Conservation (phyloP, 2,888 invertebrate species). For the Perizoma flavofasciatum region DNA sequence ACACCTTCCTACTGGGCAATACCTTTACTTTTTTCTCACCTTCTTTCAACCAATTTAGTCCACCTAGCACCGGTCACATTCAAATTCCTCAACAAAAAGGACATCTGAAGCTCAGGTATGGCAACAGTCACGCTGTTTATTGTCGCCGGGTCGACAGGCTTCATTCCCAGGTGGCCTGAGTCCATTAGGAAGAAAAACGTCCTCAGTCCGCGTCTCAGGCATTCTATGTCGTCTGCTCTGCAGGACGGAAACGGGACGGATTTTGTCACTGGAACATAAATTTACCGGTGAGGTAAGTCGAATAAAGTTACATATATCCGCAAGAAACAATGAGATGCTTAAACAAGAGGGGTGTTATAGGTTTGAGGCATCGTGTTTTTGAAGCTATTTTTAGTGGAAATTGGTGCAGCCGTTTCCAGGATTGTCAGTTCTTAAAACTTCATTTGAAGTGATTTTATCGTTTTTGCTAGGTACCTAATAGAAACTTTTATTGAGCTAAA, state of each 20-base stretch:
- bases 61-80: slow-evolving; percentile 75
- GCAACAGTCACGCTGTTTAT: slow-evolving; percentile 68
- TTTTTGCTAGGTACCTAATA: too few relatives aligned
- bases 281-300: too few relatives aligned
- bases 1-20: too few relatives aligned
- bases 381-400: too few relatives aligned
- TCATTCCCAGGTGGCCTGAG: slow-evolving; percentile 66
- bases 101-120: slow-evolving; percentile 64
- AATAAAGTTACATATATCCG: too few relatives aligned
- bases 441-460: too few relatives aligned
- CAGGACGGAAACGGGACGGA: slow-evolving; percentile 72
- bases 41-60: slow-evolving; percentile 67
- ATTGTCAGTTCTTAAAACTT: too few relatives aligned
- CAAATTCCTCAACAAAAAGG: slow-evolving; percentile 65
- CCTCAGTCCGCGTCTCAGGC: slow-evolving; percentile 67
- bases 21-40: slow-evolving; percentile 45
- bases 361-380: too few relatives aligned
- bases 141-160: slow-evolving; percentile 61
- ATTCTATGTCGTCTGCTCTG: slow-evolving; percentile 64
- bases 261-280: slow-evolving; percentile 44
- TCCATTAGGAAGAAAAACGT: slow-evolving; percentile 78
- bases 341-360: too few relatives aligned
- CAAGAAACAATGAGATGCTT: too few relatives aligned
- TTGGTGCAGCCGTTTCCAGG: too few relatives aligned
- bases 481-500: too few relatives aligned